A percentile compares a stretch with the other conserved stretches of the same genome.
These are phyloP conservation scores for Campopleginae sp. DNA, from an alignment of 2,888 invertebrate species.

Conservation along the genomic window DNA sequence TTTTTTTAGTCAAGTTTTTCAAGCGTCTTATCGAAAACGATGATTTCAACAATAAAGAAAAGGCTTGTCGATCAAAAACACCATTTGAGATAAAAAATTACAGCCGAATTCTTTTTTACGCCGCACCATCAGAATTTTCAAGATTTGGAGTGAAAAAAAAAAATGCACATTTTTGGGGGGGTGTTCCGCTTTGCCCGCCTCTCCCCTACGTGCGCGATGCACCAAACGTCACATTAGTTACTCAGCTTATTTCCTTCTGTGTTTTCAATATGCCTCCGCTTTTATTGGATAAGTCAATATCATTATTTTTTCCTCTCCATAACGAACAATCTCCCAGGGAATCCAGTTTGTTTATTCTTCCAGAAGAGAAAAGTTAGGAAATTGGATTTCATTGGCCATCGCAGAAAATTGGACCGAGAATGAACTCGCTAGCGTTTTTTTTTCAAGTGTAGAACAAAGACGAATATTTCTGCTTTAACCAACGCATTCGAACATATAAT, in stretches of 20 bases:
- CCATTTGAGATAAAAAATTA: too few species aligned
- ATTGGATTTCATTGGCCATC: neutral
- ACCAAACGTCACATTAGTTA: neutral
- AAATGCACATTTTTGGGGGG: too few species aligned
- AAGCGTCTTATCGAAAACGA: too few species aligned
- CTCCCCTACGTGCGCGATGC: neutral
- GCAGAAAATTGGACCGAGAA: neutral
- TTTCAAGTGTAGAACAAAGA: neutral
- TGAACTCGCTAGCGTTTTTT: neutral
- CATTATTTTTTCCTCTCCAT: neutral
- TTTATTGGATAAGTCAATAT: neutral
- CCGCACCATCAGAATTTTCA: too few species aligned
- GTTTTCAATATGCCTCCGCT: neutral
- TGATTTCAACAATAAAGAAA: too few species aligned
- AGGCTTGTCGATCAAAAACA: too few species aligned
- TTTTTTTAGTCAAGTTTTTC: too few species aligned
- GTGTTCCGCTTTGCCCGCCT: too few species aligned
- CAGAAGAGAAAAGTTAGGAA: neutral
- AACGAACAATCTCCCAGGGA: neutral
- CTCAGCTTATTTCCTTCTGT: neutral
- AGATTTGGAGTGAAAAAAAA: too few species aligned
- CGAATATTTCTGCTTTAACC: neutral
- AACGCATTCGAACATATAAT: constrained; percentile 4
- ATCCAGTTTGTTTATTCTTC: neutral
- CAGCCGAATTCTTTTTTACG: too few species aligned